These are phyloP conservation scores for Ceratosolen fusciceps DNA, from an alignment of 1,140 invertebrate genomes.

Conservation along the genomic window DNA sequence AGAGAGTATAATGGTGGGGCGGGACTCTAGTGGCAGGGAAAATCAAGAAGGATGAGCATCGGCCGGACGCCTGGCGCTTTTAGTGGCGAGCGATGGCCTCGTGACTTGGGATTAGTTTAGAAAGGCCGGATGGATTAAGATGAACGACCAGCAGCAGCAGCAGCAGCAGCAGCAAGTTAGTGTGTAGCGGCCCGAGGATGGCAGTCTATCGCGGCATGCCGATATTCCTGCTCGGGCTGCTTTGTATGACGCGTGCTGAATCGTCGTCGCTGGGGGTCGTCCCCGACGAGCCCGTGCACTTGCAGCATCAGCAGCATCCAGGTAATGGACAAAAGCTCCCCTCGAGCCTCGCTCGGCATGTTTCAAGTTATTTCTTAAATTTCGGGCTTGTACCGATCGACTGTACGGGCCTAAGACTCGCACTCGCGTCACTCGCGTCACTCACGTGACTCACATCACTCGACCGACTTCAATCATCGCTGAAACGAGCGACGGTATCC, in stretches of 20 bases:
- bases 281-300: slow-evolving; percentile 5
- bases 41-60: slow-evolving; percentile 9
- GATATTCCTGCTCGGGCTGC: slow-evolving; percentile 19
- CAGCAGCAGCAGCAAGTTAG: too few species aligned
- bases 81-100: neutral
- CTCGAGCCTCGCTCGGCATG: neutral
- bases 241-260: slow-evolving; percentile 53
- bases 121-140: neutral
- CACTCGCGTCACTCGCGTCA: too few species aligned
- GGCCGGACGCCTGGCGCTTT: neutral
- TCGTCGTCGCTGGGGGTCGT: slow-evolving; percentile 45
- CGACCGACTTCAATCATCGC: too few species aligned
- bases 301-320: slow-evolving; percentile 40
- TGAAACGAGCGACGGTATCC: too few species aligned
- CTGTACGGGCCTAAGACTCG: too few species aligned
- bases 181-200: neutral
- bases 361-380: too few species aligned
- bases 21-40: slow-evolving; percentile 4
- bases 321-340: slow-evolving; percentile 10
- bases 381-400: too few species aligned
- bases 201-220: neutral
- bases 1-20: slow-evolving; percentile 29
- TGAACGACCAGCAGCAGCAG: neutral
- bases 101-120: neutral
- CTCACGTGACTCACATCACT: too few species aligned